phyloP scores from a whole-genome alignment of 2,888 invertebrate species.

The Cyclophora punctaria region DNA sequence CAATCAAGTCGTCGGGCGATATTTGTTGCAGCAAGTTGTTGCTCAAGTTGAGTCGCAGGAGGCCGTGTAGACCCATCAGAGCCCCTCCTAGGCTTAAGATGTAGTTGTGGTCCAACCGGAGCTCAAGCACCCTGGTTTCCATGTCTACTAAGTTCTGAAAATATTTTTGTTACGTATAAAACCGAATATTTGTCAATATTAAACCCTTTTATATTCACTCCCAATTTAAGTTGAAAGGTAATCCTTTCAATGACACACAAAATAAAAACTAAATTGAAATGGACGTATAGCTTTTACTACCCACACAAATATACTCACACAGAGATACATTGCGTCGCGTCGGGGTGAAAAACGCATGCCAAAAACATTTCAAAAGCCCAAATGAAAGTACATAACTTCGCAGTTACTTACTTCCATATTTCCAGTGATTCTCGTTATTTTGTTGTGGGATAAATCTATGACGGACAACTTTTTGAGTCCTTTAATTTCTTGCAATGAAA shows the following conservation, averaged over 20 bases:
- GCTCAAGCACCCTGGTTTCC: conserved; percentile 81
- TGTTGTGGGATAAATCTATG: conserved; percentile 85
- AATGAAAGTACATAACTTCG: no score
- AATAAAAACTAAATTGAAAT: no score
- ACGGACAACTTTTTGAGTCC: conserved; percentile 81
- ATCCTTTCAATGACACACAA: no score
- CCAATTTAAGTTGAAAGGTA: no score
- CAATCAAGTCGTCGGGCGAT: conserved; percentile 85
- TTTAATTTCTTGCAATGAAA: conserved; percentile 86
- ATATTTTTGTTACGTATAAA: not conserved
- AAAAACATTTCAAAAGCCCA: no score
- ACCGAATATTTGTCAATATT: no score
- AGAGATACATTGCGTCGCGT: no score
- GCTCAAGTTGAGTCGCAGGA: conserved; percentile 82
- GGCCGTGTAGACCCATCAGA: conserved; percentile 82
- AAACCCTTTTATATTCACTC: no score
- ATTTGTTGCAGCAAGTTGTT: conserved; percentile 84
- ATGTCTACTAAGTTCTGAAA: conserved; percentile 84
- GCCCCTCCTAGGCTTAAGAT: conserved; percentile 83
- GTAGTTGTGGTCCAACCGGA: conserved; percentile 84
- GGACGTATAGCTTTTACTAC: no score
- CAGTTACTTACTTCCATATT: conserved; percentile 75
- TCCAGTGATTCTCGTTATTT: conserved; percentile 79
- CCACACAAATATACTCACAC: no score
- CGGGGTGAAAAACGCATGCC: no score